phyloP scores from a whole-genome alignment of 35 echinoderm and acorn worm genomes.

The Patiria miniata region DNA sequence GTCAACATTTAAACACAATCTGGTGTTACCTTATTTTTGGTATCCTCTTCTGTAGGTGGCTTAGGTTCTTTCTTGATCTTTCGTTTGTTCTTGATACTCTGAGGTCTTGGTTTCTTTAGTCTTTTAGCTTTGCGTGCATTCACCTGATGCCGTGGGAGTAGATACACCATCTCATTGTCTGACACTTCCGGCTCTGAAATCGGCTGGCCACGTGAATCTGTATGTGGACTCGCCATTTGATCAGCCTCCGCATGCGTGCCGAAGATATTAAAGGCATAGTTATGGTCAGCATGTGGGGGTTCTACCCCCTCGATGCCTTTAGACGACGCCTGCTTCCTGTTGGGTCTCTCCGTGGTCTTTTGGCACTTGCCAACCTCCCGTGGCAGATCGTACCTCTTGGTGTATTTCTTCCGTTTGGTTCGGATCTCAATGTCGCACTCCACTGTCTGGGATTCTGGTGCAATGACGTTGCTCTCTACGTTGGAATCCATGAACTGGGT shows the following conservation, averaged over 20 bases:
- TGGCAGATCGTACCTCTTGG: constrained; percentile 27
- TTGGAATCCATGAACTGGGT: background rate
- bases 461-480: background rate
- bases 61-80: constrained; percentile 21
- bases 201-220: constrained; percentile 56
- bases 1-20: no score
- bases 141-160: background rate
- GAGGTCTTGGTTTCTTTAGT: background rate
- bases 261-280: constrained; percentile 57
- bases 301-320: constrained; percentile 24
- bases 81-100: background rate
- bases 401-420: constrained; percentile 31
- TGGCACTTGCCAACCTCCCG: constrained; percentile 26
- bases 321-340: background rate
- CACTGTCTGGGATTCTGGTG: constrained; percentile 19
- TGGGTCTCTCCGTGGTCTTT: constrained; percentile 14
- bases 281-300: constrained; percentile 71
- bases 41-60: constrained; percentile 13
- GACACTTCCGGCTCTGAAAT: constrained; percentile 43
- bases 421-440: constrained; percentile 39
- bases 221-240: constrained; percentile 35
- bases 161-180: background rate
- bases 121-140: background rate
- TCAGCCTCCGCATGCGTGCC: constrained; percentile 23
- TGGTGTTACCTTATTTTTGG: background rate